These are phyloP conservation scores for Gavia stellata DNA, from an alignment of 2,113 vertebrate genomes.

Conservation along the genomic window DNA sequence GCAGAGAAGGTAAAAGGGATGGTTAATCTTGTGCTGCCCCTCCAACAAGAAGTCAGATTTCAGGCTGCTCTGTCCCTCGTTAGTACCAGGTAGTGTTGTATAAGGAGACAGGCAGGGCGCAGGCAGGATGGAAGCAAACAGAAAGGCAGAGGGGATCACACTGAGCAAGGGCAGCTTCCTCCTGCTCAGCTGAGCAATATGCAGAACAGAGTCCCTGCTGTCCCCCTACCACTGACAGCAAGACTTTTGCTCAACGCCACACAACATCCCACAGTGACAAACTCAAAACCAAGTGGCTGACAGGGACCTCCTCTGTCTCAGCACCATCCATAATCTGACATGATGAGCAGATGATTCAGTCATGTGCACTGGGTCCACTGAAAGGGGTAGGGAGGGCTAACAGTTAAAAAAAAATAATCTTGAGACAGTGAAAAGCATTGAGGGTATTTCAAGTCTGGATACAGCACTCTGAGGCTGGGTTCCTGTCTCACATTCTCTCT, in stretches of 20 bases:
- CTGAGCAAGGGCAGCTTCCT: background rate
- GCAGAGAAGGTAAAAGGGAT: background rate
- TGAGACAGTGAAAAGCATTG: background rate
- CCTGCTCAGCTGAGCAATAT: background rate
- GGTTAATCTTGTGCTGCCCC: background rate
- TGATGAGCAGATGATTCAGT: background rate
- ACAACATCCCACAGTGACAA: background rate
- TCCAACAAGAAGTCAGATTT: background rate
- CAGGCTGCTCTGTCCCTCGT: background rate
- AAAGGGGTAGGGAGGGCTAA: background rate
- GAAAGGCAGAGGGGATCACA: background rate
- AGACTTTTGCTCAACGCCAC: background rate
- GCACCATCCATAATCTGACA: background rate
- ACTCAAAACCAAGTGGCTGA: background rate
- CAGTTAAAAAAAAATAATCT: background rate
- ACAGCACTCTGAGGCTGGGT: background rate
- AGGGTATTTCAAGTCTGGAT: background rate
- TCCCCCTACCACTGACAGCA: background rate
- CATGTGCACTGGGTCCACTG: background rate
- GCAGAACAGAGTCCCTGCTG: background rate
- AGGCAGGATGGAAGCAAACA: background rate
- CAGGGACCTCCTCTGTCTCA: background rate
- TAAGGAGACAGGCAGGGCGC: background rate
- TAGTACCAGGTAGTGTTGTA: fast-evolving
- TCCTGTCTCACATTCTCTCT: background rate